Evolutionary conservation across 2,797 vertebrate species (phyloP).

Genomic region (Cichlasoma orientale): DNA sequence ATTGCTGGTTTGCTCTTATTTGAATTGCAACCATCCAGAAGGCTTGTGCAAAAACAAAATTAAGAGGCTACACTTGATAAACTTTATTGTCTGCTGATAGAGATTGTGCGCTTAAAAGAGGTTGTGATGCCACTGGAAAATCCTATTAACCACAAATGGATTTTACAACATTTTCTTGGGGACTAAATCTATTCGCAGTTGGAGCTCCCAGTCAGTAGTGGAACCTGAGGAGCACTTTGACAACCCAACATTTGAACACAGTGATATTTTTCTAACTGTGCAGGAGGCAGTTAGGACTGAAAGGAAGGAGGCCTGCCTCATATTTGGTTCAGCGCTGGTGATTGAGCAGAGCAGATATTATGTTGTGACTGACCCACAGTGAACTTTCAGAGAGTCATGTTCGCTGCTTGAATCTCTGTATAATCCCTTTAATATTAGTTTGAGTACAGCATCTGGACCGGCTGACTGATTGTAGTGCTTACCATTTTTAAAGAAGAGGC

Average conservation of each 20-base stretch:
- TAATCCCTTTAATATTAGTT: not conserved
- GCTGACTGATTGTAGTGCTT: not conserved
- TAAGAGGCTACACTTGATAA: constrained; percentile 44
- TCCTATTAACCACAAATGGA: constrained; percentile 4
- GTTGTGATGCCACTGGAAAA: not conserved
- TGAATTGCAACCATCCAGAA: constrained; percentile 9
- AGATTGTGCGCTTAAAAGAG: constrained; percentile 30
- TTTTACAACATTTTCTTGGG: constrained; percentile 1
- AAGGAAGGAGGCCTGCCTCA: not conserved
- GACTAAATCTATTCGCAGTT: not conserved
- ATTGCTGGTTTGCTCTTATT: constrained; percentile 32
- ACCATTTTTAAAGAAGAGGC: not conserved
- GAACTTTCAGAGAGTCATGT: not conserved
- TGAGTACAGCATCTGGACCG: not conserved
- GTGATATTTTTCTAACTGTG: not conserved
- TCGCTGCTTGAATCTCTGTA: not conserved
- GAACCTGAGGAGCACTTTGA: not conserved
- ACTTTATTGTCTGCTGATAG: constrained; percentile 43
- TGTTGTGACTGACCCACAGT: not conserved
- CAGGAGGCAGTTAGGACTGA: not conserved
- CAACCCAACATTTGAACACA: not conserved
- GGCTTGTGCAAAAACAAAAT: constrained; percentile 41
- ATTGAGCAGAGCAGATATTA: not conserved
- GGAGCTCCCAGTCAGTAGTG: not conserved
- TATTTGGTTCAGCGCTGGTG: not conserved